phyloP scores from a whole-genome alignment of 2,888 invertebrate genomes.

The Diachrysia chrysitis region DNA sequence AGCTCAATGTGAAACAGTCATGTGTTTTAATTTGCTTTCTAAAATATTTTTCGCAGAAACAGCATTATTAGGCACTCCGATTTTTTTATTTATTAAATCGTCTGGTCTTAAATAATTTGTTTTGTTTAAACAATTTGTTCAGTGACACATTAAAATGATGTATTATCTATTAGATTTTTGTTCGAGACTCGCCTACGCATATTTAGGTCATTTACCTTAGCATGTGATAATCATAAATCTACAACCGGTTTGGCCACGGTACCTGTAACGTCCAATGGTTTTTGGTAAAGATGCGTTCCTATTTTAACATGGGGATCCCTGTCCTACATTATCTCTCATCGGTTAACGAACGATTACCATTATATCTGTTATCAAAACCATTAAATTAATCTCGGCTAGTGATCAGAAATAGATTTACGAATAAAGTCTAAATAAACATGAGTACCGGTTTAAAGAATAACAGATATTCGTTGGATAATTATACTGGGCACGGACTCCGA shows the following conservation, averaged over 20 bases:
- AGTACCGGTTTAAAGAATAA: slow-evolving; percentile 7
- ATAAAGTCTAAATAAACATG: background rate
- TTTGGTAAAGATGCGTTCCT: too few species aligned
- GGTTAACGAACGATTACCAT: background rate
- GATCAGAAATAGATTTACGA: background rate
- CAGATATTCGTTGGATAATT: slow-evolving; percentile 38
- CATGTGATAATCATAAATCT: slow-evolving; percentile 22
- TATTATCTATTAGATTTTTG: slow-evolving; percentile 23
- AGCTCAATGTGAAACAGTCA: slow-evolving; percentile 3
- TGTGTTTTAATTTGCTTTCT: slow-evolving; percentile 27
- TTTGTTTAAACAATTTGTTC: slow-evolving; percentile 31
- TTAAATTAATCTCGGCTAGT: background rate
- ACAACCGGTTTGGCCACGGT: background rate
- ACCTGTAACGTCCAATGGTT: background rate
- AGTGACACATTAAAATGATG: slow-evolving; percentile 23
- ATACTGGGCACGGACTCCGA: slow-evolving; percentile 46
- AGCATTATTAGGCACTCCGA: background rate
- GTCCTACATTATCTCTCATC: background rate
- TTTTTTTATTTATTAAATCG: background rate
- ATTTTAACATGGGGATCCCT: background rate
- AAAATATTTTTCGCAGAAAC: slow-evolving; percentile 22
- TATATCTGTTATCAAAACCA: background rate
- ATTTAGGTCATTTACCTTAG: slow-evolving; percentile 61
- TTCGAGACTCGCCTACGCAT: slow-evolving; percentile 24
- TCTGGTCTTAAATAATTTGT: slow-evolving; percentile 17